phyloP scores from a whole-genome alignment of 2,888 invertebrate genomes.

The Octonoba sinensis region DNA sequence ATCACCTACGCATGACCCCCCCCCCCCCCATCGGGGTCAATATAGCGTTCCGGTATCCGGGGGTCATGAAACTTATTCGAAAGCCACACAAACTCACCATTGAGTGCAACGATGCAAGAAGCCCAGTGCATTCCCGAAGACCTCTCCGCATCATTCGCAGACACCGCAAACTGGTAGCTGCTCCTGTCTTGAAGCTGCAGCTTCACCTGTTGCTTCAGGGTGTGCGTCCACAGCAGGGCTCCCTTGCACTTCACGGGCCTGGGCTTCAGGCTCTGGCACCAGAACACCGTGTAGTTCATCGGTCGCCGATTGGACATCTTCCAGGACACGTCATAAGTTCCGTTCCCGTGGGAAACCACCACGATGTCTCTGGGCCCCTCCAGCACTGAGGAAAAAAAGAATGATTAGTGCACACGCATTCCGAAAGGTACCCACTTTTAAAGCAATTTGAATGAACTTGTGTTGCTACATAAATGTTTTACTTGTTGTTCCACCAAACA shows the following conservation, averaged over 20 bases:
- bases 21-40: too few species aligned
- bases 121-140: constrained; percentile 64
- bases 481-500: too few species aligned
- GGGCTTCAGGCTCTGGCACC: constrained; percentile 46
- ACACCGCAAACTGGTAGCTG: constrained; percentile 63
- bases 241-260: constrained; percentile 50
- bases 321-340: constrained; percentile 55
- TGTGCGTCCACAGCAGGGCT: constrained; percentile 27
- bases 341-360: constrained; percentile 47
- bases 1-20: too few species aligned
- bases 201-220: constrained; percentile 1
- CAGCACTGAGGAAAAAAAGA: constrained; percentile 45
- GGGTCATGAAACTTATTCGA: too few species aligned
- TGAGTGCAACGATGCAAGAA: constrained; percentile 42
- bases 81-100: too few species aligned
- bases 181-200: constrained; percentile 22
- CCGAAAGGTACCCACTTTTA: too few species aligned
- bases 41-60: too few species aligned
- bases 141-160: constrained; percentile 17
- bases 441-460: too few species aligned
- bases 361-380: constrained; percentile 41
- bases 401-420: too few species aligned
- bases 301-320: constrained; percentile 9
- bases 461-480: too few species aligned
- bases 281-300: constrained; percentile 40